Percentiles rank a stretch among this genome's conserved stretches.
Conservation (phyloP, 2,797 vertebrate species). For the Enteromius argenteus region DNA sequence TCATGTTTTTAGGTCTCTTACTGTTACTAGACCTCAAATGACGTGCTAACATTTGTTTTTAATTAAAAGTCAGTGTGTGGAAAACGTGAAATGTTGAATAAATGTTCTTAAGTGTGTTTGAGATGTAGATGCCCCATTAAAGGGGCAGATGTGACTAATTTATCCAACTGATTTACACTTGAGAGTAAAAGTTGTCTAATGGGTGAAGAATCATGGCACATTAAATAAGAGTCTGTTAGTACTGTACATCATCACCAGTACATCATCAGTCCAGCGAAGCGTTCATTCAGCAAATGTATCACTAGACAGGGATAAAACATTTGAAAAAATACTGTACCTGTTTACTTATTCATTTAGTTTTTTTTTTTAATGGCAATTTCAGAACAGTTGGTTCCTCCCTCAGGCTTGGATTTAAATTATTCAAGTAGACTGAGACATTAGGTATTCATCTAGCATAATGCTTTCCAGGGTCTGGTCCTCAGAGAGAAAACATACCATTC, state of each 20-base stretch:
- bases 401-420: conserved; percentile 71
- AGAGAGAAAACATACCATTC: conserved; percentile 49
- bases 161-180: conserved; percentile 44
- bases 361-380: conserved; percentile 60
- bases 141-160: conserved; percentile 51
- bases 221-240: conserved; percentile 49
- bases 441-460: conserved; percentile 69
- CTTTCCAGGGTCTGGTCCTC: conserved; percentile 63
- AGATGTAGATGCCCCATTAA: conserved; percentile 44
- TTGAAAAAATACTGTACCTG: not conserved
- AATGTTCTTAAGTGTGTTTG: conserved; percentile 48
- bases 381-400: conserved; percentile 61
- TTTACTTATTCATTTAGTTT: conserved; percentile 32
- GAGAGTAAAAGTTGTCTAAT: conserved; percentile 47
- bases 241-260: conserved; percentile 44
- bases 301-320: not conserved
- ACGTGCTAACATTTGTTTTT: not conserved
- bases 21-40: not conserved
- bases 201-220: conserved; percentile 53
- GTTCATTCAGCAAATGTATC: not conserved
- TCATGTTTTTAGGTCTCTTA: conserved; percentile 6
- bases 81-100: conserved; percentile 55
- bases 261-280: not conserved
- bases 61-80: conserved; percentile 54
- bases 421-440: conserved; percentile 65